Evolutionary conservation across 2,888 invertebrate species (phyloP).

Genomic region (Eilema caniola): DNA sequence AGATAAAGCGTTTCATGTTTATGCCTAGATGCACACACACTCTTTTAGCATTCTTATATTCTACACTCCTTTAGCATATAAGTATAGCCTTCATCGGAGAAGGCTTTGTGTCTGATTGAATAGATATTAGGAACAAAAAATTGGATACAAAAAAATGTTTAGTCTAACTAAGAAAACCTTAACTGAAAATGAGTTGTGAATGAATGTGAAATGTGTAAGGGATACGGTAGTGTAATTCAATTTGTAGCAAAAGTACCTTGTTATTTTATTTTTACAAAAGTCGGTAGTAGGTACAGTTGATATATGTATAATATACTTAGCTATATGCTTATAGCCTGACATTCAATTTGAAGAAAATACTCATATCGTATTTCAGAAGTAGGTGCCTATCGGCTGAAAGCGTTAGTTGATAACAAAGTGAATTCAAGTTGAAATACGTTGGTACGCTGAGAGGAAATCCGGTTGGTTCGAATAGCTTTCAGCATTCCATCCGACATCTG

Average conservation of each 20-base stretch:
- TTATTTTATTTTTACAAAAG: neutral
- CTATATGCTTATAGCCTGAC: neutral
- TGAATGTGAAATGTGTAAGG: no score
- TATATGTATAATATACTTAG: neutral
- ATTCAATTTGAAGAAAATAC: slow-evolving; percentile 29
- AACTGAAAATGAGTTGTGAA: no score
- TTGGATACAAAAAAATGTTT: neutral
- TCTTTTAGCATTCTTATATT: no score
- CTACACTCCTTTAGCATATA: no score
- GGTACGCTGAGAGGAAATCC: slow-evolving; percentile 58
- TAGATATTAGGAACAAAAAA: neutral
- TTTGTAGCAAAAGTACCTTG: no score
- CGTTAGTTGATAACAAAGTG: slow-evolving; percentile 58
- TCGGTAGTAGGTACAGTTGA: neutral
- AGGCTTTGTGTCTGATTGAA: neutral
- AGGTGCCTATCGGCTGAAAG: slow-evolving; percentile 27
- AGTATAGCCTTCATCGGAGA: neutral
- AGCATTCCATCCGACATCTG: slow-evolving; percentile 46
- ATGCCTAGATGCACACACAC: no score
- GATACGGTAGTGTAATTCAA: no score
- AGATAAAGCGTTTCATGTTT: neutral
- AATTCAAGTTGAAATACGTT: slow-evolving; percentile 60
- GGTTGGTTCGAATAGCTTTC: slow-evolving; percentile 60
- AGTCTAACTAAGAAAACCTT: neutral
- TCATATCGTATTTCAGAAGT: slow-evolving; percentile 29